phyloP scores from a whole-genome alignment of 2,888 invertebrate species.

The Physocephala rufipes region DNA sequence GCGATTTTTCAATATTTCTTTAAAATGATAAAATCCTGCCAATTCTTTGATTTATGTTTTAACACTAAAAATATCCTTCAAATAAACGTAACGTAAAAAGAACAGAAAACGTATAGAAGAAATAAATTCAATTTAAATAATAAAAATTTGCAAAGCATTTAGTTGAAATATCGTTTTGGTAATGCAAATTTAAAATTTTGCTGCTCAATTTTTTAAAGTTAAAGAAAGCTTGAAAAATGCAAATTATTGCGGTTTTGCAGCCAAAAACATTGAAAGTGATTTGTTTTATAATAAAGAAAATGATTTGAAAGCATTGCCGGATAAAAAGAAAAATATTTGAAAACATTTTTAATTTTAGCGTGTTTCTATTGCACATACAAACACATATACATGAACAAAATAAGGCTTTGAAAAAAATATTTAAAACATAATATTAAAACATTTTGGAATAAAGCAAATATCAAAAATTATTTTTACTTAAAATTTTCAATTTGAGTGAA shows the following conservation, averaged over 20 bases:
- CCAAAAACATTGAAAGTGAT: constrained; percentile 32
- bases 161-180: not conserved
- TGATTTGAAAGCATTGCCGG: constrained; percentile 39
- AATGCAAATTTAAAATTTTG: constrained; percentile 39
- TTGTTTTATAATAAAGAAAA: constrained; percentile 34
- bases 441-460: constrained; percentile 37
- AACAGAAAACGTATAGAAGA: constrained; percentile 24
- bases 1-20: constrained; percentile 2
- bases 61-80: constrained; percentile 17
- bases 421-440: not conserved
- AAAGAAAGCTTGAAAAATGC: constrained; percentile 46
- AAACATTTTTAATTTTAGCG: constrained; percentile 11
- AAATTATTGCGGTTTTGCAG: constrained; percentile 34
- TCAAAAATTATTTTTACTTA: constrained; percentile 38
- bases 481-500: constrained; percentile 10
- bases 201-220: constrained; percentile 40
- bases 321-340: constrained; percentile 17
- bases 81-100: constrained; percentile 29
- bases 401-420: constrained; percentile 33
- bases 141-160: constrained; percentile 8
- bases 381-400: constrained; percentile 36
- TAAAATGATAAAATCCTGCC: constrained; percentile 21
- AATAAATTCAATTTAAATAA: constrained; percentile 29
- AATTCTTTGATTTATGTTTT: constrained; percentile 32
- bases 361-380: constrained; percentile 30